phyloP scores from a whole-genome alignment of 2,797 vertebrate species.

The Lates japonicus region DNA sequence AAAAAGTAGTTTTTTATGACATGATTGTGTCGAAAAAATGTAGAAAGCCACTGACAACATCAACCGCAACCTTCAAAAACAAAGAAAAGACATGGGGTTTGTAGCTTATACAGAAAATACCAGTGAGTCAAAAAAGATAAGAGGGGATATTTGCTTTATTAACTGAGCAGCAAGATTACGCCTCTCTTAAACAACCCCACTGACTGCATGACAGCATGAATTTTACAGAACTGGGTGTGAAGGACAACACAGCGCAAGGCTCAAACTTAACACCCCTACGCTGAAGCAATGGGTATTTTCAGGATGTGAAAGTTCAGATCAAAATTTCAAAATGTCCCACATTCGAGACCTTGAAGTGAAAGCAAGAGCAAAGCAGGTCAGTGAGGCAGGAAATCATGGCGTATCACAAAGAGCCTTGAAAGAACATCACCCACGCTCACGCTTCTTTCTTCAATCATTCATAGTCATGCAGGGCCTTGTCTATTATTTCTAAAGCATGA shows the following conservation, averaged over 20 bases:
- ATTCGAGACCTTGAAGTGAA: constrained; percentile 20
- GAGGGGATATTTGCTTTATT: background rate
- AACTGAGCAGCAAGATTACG: background rate
- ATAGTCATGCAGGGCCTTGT: background rate
- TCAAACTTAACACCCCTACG: constrained; percentile 17
- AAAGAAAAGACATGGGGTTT: background rate
- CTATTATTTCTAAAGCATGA: constrained; percentile 28
- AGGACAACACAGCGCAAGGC: background rate
- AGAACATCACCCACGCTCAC: background rate
- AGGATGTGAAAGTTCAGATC: constrained; percentile 57
- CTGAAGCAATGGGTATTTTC: constrained; percentile 13
- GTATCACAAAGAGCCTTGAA: background rate
- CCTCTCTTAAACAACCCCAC: constrained; percentile 5
- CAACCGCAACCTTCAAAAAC: background rate
- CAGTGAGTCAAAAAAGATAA: background rate
- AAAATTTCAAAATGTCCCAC: constrained; percentile 11
- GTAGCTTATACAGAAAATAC: background rate
- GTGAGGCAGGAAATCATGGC: constrained; percentile 31
- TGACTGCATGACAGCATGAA: constrained; percentile 14
- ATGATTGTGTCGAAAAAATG: background rate
- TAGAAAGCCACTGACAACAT: too few relatives aligned
- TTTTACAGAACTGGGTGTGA: constrained; percentile 31
- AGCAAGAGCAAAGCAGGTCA: constrained; percentile 33
- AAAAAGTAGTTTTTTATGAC: background rate
- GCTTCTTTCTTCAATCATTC: constrained; percentile 10